Conservation (phyloP, 2,797 vertebrate species). For the Bradypus variegatus region DNA sequence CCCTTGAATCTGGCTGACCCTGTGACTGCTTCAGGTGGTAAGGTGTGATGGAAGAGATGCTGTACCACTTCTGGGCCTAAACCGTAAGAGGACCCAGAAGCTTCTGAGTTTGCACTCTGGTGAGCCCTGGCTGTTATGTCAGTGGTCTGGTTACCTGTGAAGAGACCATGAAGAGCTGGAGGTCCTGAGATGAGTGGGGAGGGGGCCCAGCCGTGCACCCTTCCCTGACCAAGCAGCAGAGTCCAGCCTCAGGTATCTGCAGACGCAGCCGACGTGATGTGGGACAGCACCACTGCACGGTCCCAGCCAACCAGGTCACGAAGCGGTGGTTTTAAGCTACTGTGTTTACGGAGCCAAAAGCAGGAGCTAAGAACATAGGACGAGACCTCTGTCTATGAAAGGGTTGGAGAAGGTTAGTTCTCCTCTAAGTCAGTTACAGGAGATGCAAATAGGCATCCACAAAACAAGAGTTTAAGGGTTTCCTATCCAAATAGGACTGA, state of each 20-base stretch:
- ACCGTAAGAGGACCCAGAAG: not conserved
- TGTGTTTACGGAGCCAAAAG: not conserved
- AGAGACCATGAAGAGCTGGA: not conserved
- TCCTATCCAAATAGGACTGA: not conserved
- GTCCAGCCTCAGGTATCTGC: not conserved
- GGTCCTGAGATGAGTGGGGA: not conserved
- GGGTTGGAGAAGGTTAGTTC: not conserved
- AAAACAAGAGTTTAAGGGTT: not conserved
- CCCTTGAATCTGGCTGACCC: not conserved
- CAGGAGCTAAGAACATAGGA: not conserved
- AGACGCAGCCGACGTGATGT: not conserved
- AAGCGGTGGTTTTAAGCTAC: not conserved
- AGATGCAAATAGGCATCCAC: not conserved
- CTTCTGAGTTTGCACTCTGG: not conserved
- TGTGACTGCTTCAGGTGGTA: not conserved
- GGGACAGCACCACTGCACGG: not conserved
- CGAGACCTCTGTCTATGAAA: not conserved
- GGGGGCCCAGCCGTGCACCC: not conserved
- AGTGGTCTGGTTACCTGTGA: not conserved
- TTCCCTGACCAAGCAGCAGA: not conserved
- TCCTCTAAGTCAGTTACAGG: not conserved
- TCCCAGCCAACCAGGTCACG: not conserved
- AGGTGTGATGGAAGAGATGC: not conserved
- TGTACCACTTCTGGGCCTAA: not conserved
- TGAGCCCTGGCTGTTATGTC: not conserved